phyloP scores from a whole-genome alignment of 37 sponge, comb jelly and placozoan species.

The Cladorhizidae sp. region DNA sequence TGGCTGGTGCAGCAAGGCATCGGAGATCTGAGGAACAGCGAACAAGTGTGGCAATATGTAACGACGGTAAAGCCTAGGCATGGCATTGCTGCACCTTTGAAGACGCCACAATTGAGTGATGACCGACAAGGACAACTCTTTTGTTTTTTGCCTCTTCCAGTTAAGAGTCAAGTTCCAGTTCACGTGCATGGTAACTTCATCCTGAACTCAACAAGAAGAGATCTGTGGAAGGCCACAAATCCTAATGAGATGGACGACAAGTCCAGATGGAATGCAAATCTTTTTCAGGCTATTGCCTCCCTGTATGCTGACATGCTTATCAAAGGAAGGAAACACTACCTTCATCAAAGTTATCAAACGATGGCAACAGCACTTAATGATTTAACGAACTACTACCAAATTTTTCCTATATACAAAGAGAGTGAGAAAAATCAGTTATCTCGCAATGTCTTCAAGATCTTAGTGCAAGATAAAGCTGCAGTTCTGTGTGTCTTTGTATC shows the following conservation, averaged over 20 bases:
- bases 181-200: conserved; percentile 82
- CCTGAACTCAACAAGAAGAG: conserved; percentile 56
- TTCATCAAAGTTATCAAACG: neutral
- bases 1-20: conserved; percentile 74
- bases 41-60: conserved; percentile 26
- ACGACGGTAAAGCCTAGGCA: conserved; percentile 50
- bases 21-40: conserved; percentile 37
- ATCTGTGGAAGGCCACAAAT: conserved; percentile 49
- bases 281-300: conserved; percentile 57
- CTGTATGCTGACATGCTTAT: conserved; percentile 66
- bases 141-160: conserved; percentile 79
- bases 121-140: conserved; percentile 37
- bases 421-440: neutral
- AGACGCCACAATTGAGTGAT: neutral
- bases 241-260: conserved; percentile 27
- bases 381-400: conserved; percentile 24
- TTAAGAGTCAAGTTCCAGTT: conserved; percentile 46
- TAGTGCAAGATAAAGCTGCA: conserved; percentile 7
- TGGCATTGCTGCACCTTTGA: conserved; percentile 64
- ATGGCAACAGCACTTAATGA: neutral
- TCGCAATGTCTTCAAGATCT: neutral
- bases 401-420: conserved; percentile 27
- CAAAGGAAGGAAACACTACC: neutral
- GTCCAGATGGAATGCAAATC: conserved; percentile 56
- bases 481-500: neutral